phyloP scores from a whole-genome alignment of 2,797 vertebrate species.

The Thalassophryne amazonica region DNA sequence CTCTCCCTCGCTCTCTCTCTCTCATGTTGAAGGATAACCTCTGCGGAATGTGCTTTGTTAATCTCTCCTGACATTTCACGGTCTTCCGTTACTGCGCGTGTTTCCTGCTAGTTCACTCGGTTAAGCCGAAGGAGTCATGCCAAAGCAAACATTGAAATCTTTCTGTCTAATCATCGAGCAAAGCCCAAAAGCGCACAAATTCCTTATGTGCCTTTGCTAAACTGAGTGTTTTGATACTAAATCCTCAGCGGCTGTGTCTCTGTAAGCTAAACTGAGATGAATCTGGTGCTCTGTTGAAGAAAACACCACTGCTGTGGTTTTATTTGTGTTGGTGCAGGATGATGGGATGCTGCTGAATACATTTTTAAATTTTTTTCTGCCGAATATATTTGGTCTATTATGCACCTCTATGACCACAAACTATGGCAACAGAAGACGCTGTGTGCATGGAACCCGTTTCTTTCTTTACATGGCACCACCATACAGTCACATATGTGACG shows the following conservation, averaged over 20 bases:
- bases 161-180: slow-evolving; percentile 14
- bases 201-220: slow-evolving; percentile 8
- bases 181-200: slow-evolving; percentile 6
- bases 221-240: slow-evolving; percentile 5
- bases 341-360: slow-evolving; percentile 32
- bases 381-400: slow-evolving; percentile 38
- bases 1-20: not conserved
- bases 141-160: slow-evolving; percentile 47
- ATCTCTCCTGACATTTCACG: slow-evolving; percentile 75
- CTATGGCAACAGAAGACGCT: slow-evolving; percentile 45
- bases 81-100: slow-evolving; percentile 43
- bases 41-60: slow-evolving; percentile 64
- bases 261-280: slow-evolving; percentile 3
- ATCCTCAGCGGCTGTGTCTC: slow-evolving; percentile 6
- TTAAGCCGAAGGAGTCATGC: slow-evolving; percentile 41
- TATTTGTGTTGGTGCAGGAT: slow-evolving; percentile 29
- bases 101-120: slow-evolving; percentile 50
- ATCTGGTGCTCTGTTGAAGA: not conserved
- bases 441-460: too few relatives aligned
- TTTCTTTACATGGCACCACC: too few relatives aligned
- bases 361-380: too few relatives aligned
- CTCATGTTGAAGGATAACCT: slow-evolving; percentile 58
- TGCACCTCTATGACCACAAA: slow-evolving; percentile 49
- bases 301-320: slow-evolving; percentile 20
- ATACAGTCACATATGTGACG: too few relatives aligned